Evolutionary conservation across 2,797 vertebrate genomes (phyloP).

Genomic region (Echeneis naucrates): DNA sequence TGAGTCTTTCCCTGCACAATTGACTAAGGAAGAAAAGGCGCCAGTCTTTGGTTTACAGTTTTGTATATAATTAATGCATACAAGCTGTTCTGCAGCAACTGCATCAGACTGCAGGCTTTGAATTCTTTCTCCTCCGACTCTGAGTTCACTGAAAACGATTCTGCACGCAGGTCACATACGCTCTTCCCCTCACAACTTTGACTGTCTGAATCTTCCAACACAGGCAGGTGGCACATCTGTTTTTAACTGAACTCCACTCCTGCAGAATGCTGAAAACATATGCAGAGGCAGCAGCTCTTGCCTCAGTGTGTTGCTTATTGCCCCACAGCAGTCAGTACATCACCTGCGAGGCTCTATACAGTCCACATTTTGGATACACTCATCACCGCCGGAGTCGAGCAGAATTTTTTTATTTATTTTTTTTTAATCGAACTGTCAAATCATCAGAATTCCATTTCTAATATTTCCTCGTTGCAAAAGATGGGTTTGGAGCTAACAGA

Average conservation of each 20-base stretch:
- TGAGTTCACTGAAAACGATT: conserved; percentile 39
- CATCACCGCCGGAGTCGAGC: conserved; percentile 28
- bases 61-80: conserved; percentile 61
- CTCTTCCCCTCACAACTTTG: conserved; percentile 25
- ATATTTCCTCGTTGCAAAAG: conserved; percentile 49
- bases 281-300: conserved; percentile 62
- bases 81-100: conserved; percentile 59
- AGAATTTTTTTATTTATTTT: conserved; percentile 47
- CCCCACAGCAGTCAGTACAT: conserved; percentile 37
- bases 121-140: conserved; percentile 41
- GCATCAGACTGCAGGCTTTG: conserved; percentile 47
- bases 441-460: conserved; percentile 63
- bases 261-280: conserved; percentile 60
- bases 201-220: conserved; percentile 43
- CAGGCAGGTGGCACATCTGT: conserved; percentile 47
- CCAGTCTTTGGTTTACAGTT: conserved; percentile 68
- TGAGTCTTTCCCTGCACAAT: conserved; percentile 25
- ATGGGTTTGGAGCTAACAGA: conserved; percentile 34
- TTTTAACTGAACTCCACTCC: conserved; percentile 39
- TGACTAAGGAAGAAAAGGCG: conserved; percentile 31
- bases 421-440: conserved; percentile 57
- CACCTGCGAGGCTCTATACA: conserved; percentile 35
- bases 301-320: conserved; percentile 46
- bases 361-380: conserved; percentile 42
- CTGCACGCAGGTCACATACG: conserved; percentile 22